These are phyloP conservation scores for Peromyscus polionotus DNA, from an alignment of 2,113 vertebrate genomes.

Conservation along the genomic window DNA sequence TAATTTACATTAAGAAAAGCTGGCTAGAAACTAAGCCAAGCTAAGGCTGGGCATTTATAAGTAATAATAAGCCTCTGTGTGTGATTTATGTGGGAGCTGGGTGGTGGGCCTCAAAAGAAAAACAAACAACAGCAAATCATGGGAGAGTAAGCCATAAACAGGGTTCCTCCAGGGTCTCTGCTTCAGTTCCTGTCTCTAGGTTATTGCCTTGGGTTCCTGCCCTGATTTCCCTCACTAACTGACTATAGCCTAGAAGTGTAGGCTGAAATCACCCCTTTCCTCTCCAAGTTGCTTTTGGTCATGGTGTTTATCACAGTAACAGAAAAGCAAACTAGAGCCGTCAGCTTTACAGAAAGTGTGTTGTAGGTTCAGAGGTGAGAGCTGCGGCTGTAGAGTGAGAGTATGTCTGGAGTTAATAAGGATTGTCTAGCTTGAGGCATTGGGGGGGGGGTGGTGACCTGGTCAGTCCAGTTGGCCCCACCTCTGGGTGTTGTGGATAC, in stretches of 20 bases:
- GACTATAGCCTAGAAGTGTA: background rate
- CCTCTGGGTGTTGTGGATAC: background rate
- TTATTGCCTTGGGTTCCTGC: background rate
- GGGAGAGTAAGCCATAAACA: background rate
- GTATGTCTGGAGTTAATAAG: background rate
- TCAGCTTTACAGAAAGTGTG: too few species aligned
- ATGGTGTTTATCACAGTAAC: background rate
- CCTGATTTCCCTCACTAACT: background rate
- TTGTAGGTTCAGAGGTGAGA: background rate
- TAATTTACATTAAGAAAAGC: too few species aligned
- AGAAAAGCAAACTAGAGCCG: too few species aligned
- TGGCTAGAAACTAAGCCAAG: too few species aligned
- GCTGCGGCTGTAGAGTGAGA: accelerated
- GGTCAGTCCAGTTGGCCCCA: background rate
- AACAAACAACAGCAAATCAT: background rate
- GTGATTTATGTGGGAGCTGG: too few species aligned
- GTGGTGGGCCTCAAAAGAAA: too few species aligned
- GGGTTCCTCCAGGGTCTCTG: too few species aligned
- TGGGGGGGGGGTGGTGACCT: background rate
- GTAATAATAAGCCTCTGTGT: too few species aligned
- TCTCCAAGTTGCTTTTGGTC: background rate
- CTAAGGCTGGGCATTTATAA: too few species aligned
- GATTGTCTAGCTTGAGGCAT: background rate
- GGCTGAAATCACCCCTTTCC: background rate
- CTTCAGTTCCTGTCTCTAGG: background rate